Evolutionary conservation across 2,113 vertebrate species (phyloP), one percentile per base, ranked within the genome.

Genomic region (Ochotona princeps): DNA sequence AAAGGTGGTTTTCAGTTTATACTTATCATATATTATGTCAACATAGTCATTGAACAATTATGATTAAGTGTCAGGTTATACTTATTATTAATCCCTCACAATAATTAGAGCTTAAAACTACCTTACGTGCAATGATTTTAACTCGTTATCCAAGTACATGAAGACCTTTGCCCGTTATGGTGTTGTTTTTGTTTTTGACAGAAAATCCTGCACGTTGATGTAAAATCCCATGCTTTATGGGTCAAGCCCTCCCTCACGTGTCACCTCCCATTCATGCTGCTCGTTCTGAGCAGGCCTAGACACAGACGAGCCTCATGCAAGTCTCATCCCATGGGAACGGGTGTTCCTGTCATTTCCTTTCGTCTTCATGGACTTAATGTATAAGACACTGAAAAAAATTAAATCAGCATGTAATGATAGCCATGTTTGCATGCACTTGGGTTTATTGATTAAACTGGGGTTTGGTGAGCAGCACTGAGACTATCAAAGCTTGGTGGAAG

Each of bases 61-160:
- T 70, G 89, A 94, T 80, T 95, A 79, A 93, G 90, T 78, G 80
- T 28, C 74, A 49, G 72, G 54, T 75, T 81, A 80, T 79, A 88
- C 47, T 81, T 92, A 54, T 44, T 66, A 54, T 90, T 88, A 87
- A 81, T 63, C 47, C 74, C 80, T 79, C 30, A 70, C 83, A 92
- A 90, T 76, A 88, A 95, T 86, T 85, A 75, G 61, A 72, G n/a
- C 63, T 87, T 73, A 81, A 79, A 89, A 94, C 54, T 51, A 4
- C n/a, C 44, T 92, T 61, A 7, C 60, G 35, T 89, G 66, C 51
- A 83, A 76, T 83, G 72, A 87, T 78, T 93, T 92, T 87, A 75
- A 84, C 85, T 91, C 72, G 65, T 73, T 89, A 81, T 75, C 30
- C 57, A 94, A 67, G 73, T 73, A 70, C 30, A 9, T 76, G 76